Base-by-base conservation (phyloP, 2,888 invertebrate genomes). In the Pristionchus mayeri region DNA sequence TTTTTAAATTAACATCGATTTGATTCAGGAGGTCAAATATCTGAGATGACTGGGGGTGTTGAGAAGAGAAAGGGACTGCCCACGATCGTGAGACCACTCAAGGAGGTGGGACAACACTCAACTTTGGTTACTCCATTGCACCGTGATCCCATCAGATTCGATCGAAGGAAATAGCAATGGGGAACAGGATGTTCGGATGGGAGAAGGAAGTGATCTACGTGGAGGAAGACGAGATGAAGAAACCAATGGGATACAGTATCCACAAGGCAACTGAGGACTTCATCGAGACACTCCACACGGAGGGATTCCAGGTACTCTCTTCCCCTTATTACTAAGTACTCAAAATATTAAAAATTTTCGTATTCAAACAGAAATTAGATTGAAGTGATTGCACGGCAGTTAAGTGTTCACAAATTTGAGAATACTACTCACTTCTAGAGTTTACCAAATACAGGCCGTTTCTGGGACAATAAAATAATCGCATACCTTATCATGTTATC, bases 21-120 rank as follows among this genome's bases (percentile, higher is more conserved):
- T 3, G 18, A 52, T 60, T 21, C 50, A 83, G 83, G 83, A 34
- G 83, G 48, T 67, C 83, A 83, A 71, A 54, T 83, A n/a, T 67
- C 83, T 2, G 83, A 83, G n/a, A 83, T 83, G 83, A 83, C 71
- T 30, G 52, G 21, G 11, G 71, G 67, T 3, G 83, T 71, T 11
- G 83, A 83, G 52, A 83, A 71, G 71, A 63, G 83, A 40, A 83
- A 71, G 71, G 50, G 52, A 27, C 52, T 63, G n/a, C 37, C 71
- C 21, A 71, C 83, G n/a, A 52, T 83, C 50, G 71, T 83, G 30
- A 44, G 83, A 52, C 83, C 83, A 50, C 52, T 83, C 7, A 63
- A 71, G 24, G 83, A 83, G 67, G 83, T 83, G 2, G 21, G 34
- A 54, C 18, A 40, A 13, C 1, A 2, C 52, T 79, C 9, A 21